These are phyloP conservation scores for Myiotriccus ornatus DNA, from an alignment of 2,797 vertebrate genomes.

Conservation along the genomic window DNA sequence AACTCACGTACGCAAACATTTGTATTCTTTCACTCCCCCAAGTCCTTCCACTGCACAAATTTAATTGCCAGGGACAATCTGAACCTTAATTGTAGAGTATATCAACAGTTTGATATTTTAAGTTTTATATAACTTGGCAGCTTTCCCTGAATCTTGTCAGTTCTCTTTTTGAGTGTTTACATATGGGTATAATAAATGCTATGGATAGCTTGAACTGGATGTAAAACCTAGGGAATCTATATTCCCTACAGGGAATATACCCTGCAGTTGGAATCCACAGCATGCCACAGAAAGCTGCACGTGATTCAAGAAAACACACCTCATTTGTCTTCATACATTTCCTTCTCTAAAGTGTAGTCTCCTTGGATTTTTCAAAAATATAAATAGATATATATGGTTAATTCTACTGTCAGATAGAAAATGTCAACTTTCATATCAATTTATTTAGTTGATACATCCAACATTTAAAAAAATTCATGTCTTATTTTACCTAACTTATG, in stretches of 20 bases:
- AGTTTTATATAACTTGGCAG: constrained; percentile 9
- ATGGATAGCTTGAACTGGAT: neutral
- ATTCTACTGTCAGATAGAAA: neutral
- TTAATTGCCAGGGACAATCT: neutral
- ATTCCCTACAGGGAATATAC: neutral
- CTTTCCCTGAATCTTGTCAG: neutral
- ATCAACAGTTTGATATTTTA: constrained; percentile 30
- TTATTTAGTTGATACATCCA: neutral
- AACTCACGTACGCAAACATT: neutral
- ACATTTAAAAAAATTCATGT: neutral
- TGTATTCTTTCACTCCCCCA: neutral
- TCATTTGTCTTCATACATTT: neutral
- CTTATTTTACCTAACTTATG: neutral
- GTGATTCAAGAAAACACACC: neutral
- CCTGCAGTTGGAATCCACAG: neutral
- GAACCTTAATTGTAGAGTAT: neutral
- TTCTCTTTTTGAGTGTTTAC: constrained; percentile 26
- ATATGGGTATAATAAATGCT: neutral
- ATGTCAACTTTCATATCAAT: neutral
- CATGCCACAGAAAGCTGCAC: neutral
- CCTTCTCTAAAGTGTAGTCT: neutral
- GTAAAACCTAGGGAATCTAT: neutral
- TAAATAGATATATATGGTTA: neutral
- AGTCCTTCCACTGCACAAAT: neutral
- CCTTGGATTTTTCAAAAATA: neutral